Evolutionary conservation across 2,113 vertebrate species (phyloP), one percentile per base, ranked within the genome.

Genomic region (Podilymbus podiceps): DNA sequence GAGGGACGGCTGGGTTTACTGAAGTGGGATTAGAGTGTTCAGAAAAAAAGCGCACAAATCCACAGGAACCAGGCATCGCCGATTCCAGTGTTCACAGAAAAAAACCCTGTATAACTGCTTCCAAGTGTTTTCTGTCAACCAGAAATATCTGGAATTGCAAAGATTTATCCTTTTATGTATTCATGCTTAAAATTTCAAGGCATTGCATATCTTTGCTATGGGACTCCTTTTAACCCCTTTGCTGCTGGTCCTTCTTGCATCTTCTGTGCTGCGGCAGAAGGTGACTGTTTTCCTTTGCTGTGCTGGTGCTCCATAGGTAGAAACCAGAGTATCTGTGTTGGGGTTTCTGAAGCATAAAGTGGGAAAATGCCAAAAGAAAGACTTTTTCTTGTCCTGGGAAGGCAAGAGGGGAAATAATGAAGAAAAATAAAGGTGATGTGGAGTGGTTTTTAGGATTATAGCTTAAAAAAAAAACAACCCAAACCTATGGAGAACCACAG

Each of bases 381-480:
- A 97, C 96, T 91, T 98, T 98, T 97, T 98, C 96, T 98, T 98
- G 96, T 98, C 97, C 97, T 98, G 94, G 96, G 96, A 97, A 98
- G 92, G 97, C 91, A 98, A 97, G 95, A 97, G 88, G 95, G 95
- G 97, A 97, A 95, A 98, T 50, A 68, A 93, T 97, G 90, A 98
- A 77, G 96, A 89, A 94, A 95, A 82, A 93, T 38, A 89, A 91
- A 73, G 91, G 53, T 62, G 77, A 25, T 5, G 17, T 25, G 58
- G 33, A 6, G 35, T 38, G 49, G 0, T 42, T 91, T 94, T 79
- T 68, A 81, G 71, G 60, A 58, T 60, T 83, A 46, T 1, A 68
- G 19, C 12, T 90, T 83, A 91, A 83, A 78, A 52, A 58, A 82
- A 62, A 60, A 5, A 18, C 42, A 69, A 80, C 38, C 69, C 74